Percentiles rank a stretch among this genome's conserved stretches.
phyloP scores from a whole-genome alignment of 2,888 invertebrate genomes.

The Lingula anatina region DNA sequence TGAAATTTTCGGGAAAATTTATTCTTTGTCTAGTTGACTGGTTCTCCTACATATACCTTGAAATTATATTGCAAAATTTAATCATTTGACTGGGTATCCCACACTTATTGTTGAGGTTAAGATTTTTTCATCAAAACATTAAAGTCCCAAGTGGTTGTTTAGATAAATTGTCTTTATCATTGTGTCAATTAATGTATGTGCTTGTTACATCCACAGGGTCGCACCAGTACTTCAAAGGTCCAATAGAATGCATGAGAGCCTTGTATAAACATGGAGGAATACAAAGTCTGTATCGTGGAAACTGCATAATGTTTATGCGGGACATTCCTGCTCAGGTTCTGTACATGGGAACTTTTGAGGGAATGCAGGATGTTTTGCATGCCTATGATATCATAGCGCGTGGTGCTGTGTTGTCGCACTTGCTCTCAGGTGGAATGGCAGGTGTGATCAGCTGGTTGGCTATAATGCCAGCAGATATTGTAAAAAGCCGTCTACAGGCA shows the following conservation, averaged over 20 bases:
- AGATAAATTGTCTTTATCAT: too few species aligned
- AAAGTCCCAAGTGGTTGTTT: too few species aligned
- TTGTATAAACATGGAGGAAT: constrained; percentile 55
- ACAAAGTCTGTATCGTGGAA: constrained; percentile 41
- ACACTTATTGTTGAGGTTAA: too few species aligned
- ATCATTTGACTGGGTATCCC: too few species aligned
- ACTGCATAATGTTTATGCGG: constrained; percentile 40
- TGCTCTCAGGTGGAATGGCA: constrained; percentile 52
- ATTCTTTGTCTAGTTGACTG: too few species aligned
- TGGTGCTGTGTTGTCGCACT: constrained; percentile 42
- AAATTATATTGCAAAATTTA: too few species aligned
- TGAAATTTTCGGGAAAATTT: too few species aligned
- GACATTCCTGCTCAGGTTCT: constrained; percentile 64
- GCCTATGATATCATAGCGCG: constrained; percentile 48
- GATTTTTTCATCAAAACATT: too few species aligned
- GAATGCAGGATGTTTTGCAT: constrained; percentile 57
- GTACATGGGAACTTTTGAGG: constrained; percentile 63
- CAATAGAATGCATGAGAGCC: constrained; percentile 55
- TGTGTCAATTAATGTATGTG: too few species aligned
- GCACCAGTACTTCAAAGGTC: constrained; percentile 52
- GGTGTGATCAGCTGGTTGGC: constrained; percentile 64
- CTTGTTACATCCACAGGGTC: too few species aligned
- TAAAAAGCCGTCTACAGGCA: constrained; percentile 70
- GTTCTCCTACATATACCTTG: too few species aligned
- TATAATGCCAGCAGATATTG: constrained; percentile 68